Percentiles rank a stretch among this genome's conserved stretches.
Evolutionary conservation across 2,888 invertebrate species (phyloP).

Genomic region (Sympetrum striolatum): DNA sequence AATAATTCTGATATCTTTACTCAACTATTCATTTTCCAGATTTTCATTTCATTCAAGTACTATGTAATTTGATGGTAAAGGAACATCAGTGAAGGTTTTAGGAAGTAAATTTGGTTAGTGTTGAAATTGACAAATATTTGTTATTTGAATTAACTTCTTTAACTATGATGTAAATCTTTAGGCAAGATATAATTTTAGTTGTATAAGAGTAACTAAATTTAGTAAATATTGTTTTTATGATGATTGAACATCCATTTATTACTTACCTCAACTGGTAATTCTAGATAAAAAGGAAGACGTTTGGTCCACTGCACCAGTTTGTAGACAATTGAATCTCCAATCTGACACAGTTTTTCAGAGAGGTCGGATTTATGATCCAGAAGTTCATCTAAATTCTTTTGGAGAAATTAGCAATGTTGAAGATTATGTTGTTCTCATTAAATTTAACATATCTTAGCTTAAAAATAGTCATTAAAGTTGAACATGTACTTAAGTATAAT

Average conservation of each 20-base stretch:
- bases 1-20: too few relatives aligned
- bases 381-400: slow-evolving; percentile 87
- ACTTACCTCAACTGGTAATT: slow-evolving; percentile 87
- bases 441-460: too few relatives aligned
- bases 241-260: not conserved
- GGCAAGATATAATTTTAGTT: not conserved
- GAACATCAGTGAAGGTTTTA: too few relatives aligned
- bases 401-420: not conserved
- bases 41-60: too few relatives aligned
- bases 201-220: not conserved
- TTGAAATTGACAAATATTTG: not conserved
- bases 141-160: not conserved
- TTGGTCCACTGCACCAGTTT: slow-evolving; percentile 99
- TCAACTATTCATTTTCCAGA: too few relatives aligned
- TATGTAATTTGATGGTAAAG: too few relatives aligned
- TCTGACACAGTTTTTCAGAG: slow-evolving; percentile 90
- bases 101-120: too few relatives aligned
- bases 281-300: slow-evolving; percentile 94
- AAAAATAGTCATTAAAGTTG: too few relatives aligned
- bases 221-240: not conserved
- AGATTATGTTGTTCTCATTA: too few relatives aligned
- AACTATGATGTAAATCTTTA: not conserved
- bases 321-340: slow-evolving; percentile 97
- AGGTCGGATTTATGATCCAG: slow-evolving; percentile 90
- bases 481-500: too few relatives aligned